phyloP scores from a whole-genome alignment of 2,113 vertebrate species.

The Pleuronectes platessa region DNA sequence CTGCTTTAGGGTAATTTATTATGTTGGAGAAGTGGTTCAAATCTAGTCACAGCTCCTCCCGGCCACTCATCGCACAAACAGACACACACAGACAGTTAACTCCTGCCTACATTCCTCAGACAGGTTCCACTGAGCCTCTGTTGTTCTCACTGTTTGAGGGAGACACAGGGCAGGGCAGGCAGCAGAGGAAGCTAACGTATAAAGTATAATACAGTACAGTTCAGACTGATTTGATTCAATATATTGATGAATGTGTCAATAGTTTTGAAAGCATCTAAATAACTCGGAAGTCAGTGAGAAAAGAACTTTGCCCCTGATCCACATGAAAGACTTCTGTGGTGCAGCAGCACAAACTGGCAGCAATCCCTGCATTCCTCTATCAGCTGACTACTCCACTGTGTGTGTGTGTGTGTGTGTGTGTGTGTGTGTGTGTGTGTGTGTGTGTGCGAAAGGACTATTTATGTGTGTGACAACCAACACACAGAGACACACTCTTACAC shows the following conservation, averaged over 20 bases:
- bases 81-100: not conserved
- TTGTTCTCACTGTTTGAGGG: constrained; percentile 22
- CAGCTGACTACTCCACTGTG: constrained; percentile 50
- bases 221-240: not conserved
- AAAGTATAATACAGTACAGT: not conserved
- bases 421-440: not conserved
- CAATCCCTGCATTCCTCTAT: constrained; percentile 53
- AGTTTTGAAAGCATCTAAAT: not conserved
- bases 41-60: constrained; percentile 54
- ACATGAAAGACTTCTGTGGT: constrained; percentile 28
- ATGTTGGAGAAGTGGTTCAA: constrained; percentile 49
- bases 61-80: constrained; percentile 5
- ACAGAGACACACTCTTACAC: not conserved
- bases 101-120: constrained; percentile 56
- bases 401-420: not conserved
- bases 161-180: constrained; percentile 15
- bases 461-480: not conserved
- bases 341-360: constrained; percentile 33
- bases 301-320: not conserved
- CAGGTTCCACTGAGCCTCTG: constrained; percentile 41
- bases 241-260: not conserved
- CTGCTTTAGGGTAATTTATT: constrained; percentile 40
- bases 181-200: not conserved
- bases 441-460: not conserved
- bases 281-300: not conserved